Base-by-base conservation (phyloP, 2,113 vertebrate genomes). In the Numida meleagris region DNA sequence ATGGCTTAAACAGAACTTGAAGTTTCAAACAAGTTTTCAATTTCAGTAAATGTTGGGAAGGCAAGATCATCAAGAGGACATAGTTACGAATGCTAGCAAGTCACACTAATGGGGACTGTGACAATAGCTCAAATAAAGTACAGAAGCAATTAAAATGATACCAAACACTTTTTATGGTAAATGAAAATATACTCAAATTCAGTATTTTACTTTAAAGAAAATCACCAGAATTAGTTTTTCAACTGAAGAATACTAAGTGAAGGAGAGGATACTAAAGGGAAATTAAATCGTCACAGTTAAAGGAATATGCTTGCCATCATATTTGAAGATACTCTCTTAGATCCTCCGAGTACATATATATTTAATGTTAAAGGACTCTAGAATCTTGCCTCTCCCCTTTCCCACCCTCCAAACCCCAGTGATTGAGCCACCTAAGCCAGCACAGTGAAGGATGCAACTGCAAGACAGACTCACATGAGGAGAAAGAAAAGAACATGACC, bases 291-390 rank as follows among this genome's bases (percentile, higher is more conserved):
- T 57, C 31, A 58, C 36, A 58, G 38, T 46, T 59, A 19, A 62
- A 85, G 73, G 31, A 76, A 14, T 12, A 48, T 70, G n/a, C 36
- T 4, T 72, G 40, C n/a, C 65, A 48, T 51, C 6, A 29, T 29
- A 27, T 51, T 23, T 80, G 75, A 82, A 74, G 63, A 70, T 12
- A 19, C 34, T n/a, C 6, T 6, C 33, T 70, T 38, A 50, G 48
- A 40, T 45, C n/a, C 68, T 50, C 29, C n/a, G 55, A 33, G 12
- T 3, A 59, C 29, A 38, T 4, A 1, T 2, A 0, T 3, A 13
- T 53, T 13, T 43, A 10, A 17, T 48, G 29, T 38, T 57, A 0
- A 59, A 73, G 4, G 14, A 15, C n/a, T 34, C 20, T 11, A 59
- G 59, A 34, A 38, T 17, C 51, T 53, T 27, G 17, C 27, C 15